A percentile compares a stretch with the other conserved stretches of the same genome.
Evolutionary conservation across 2,113 vertebrate genomes (phyloP).

Genomic region (Phycodurus eques): DNA sequence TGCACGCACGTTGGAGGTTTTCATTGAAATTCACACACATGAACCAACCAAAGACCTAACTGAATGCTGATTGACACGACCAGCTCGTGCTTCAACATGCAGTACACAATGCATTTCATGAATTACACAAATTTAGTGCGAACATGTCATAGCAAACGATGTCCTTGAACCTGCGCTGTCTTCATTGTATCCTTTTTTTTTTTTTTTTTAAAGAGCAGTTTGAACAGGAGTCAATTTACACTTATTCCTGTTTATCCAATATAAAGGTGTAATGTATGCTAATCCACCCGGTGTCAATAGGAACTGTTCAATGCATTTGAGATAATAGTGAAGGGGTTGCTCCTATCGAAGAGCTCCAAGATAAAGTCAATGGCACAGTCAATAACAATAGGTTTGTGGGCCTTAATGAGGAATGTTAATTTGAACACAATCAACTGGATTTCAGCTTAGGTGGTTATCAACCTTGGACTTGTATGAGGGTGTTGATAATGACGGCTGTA

Average conservation of each 20-base stretch:
- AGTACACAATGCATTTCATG: slow-evolving; percentile 22
- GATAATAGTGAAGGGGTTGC: slow-evolving; percentile 71
- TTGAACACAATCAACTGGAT: slow-evolving; percentile 79
- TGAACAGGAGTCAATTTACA: slow-evolving; percentile 35
- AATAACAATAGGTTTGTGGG: slow-evolving; percentile 79
- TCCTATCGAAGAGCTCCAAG: slow-evolving; percentile 72
- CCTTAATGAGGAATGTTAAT: slow-evolving; percentile 79
- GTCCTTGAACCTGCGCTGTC: slow-evolving; percentile 8
- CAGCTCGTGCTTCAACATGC: slow-evolving; percentile 1
- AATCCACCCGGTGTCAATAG: slow-evolving; percentile 73
- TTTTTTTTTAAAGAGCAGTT: slow-evolving; percentile 22
- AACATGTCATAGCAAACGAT: not conserved
- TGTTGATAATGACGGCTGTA: slow-evolving; percentile 56
- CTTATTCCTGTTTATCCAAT: slow-evolving; percentile 57
- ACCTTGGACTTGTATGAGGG: slow-evolving; percentile 73
- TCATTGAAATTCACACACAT: slow-evolving; percentile 70
- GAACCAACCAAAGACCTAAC: slow-evolving; percentile 57
- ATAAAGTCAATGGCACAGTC: slow-evolving; percentile 77
- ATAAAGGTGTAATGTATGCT: slow-evolving; percentile 75
- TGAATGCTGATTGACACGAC: slow-evolving; percentile 58
- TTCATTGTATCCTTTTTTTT: slow-evolving; percentile 5
- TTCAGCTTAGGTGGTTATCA: slow-evolving; percentile 78
- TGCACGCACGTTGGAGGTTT: slow-evolving; percentile 50
- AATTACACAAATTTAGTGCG: slow-evolving; percentile 13
- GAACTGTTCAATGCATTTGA: slow-evolving; percentile 74